Conservation (phyloP, 1,140 invertebrate species). For the Lanistes nyassanus region DNA sequence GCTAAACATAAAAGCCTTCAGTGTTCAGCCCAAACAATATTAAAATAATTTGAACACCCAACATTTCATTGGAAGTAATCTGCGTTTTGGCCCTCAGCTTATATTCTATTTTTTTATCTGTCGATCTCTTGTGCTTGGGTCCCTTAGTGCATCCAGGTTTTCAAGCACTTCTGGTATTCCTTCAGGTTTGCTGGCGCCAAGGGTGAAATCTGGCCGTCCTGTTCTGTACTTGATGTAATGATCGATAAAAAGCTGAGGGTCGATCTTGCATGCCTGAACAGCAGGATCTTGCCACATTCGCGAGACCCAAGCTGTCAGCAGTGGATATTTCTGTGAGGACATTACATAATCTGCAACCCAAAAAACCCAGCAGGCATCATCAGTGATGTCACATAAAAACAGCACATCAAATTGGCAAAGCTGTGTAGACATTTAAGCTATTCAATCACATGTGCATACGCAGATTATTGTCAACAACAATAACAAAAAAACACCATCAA, state of each 20-base stretch:
- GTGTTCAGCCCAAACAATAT: no score
- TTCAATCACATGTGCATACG: no score
- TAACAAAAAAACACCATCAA: no score
- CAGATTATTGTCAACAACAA: no score
- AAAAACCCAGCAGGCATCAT: background rate
- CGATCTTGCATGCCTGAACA: slow-evolving; percentile 36
- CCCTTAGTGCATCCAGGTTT: slow-evolving; percentile 34
- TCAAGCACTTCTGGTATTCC: slow-evolving; percentile 24
- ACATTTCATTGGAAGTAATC: no score
- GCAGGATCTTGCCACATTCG: slow-evolving; percentile 41
- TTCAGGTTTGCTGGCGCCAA: slow-evolving; percentile 20
- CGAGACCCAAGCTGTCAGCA: slow-evolving; percentile 38
- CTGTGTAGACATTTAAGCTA: no score
- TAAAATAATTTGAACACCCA: no score
- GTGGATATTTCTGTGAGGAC: slow-evolving; percentile 27
- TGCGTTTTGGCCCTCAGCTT: no score
- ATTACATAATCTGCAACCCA: slow-evolving; percentile 31
- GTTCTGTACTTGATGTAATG: slow-evolving; percentile 36
- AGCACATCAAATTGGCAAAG: no score
- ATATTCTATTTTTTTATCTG: background rate
- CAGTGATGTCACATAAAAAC: no score
- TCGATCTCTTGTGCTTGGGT: slow-evolving; percentile 29
- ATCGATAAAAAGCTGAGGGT: slow-evolving; percentile 24
- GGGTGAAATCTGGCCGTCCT: slow-evolving; percentile 36
- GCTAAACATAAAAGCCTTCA: no score